Evolutionary conservation across 2,888 invertebrate genomes (phyloP).

Genomic region (Automeris io): DNA sequence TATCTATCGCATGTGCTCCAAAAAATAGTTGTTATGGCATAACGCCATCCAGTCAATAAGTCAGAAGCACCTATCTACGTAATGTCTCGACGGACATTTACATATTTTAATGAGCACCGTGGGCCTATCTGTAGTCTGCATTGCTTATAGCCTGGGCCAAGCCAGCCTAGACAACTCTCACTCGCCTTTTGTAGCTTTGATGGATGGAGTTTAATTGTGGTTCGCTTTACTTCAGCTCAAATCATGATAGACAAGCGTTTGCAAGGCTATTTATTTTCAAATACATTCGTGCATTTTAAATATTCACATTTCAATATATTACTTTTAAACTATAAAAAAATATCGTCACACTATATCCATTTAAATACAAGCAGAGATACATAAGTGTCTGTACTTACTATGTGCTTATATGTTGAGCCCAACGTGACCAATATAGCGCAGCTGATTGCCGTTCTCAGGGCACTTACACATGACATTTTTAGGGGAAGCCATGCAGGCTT

Average conservation of each 20-base stretch:
- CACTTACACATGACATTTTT: no score
- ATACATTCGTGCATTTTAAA: no score
- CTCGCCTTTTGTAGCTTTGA: slow-evolving; percentile 9
- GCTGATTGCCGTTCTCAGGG: no score
- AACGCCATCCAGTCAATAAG: slow-evolving; percentile 25
- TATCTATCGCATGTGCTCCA: background rate
- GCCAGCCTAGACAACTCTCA: slow-evolving; percentile 8
- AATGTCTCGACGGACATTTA: slow-evolving; percentile 70
- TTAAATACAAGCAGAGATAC: no score
- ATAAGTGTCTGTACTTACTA: no score
- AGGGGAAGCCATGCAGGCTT: no score
- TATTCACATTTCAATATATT: no score
- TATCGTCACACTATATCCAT: no score
- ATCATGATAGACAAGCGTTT: slow-evolving; percentile 2
- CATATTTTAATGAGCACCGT: slow-evolving; percentile 74
- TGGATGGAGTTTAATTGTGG: slow-evolving; percentile 9
- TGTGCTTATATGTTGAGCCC: no score
- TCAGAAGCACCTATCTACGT: slow-evolving; percentile 69
- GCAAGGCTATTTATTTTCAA: no score
- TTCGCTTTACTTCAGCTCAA: background rate
- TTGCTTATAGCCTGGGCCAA: slow-evolving; percentile 8
- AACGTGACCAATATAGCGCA: no score
- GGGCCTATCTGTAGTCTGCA: slow-evolving; percentile 52
- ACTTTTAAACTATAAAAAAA: no score
- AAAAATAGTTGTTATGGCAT: slow-evolving; percentile 13